These are phyloP conservation scores for Coenonympha arcania DNA, from an alignment of 2,888 invertebrate genomes.

Conservation along the genomic window DNA sequence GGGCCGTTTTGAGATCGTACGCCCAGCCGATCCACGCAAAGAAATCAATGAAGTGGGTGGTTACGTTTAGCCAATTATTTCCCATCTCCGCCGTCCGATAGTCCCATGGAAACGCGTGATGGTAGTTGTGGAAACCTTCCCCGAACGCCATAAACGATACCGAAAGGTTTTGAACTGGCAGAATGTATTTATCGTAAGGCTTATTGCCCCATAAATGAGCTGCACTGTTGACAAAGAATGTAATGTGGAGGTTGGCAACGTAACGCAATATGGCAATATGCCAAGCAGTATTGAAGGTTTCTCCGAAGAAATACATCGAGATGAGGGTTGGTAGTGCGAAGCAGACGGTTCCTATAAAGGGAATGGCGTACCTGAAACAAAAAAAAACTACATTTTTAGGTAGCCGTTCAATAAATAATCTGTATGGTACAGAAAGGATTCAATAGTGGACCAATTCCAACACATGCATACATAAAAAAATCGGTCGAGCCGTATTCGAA, in stretches of 20 bases:
- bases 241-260: slow-evolving; percentile 65
- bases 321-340: slow-evolving; percentile 39
- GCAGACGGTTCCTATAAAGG: slow-evolving; percentile 76
- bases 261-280: slow-evolving; percentile 65
- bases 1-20: slow-evolving; percentile 42
- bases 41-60: slow-evolving; percentile 44
- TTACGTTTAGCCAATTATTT: slow-evolving; percentile 31
- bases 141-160: slow-evolving; percentile 38
- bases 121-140: slow-evolving; percentile 42
- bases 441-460: too few species aligned
- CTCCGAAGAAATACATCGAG: slow-evolving; percentile 75
- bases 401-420: too few species aligned
- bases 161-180: slow-evolving; percentile 32
- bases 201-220: slow-evolving; percentile 71
- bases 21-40: slow-evolving; percentile 47
- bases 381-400: too few species aligned
- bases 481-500: too few species aligned
- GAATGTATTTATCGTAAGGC: slow-evolving; percentile 55
- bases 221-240: slow-evolving; percentile 78
- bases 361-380: slow-evolving; percentile 70
- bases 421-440: too few species aligned
- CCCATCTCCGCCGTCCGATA: slow-evolving; percentile 43
- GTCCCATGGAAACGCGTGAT: slow-evolving; percentile 48
- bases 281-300: slow-evolving; percentile 53
- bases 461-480: too few species aligned